These are phyloP conservation scores for Hermaeophaga mercurialis DNA, from an alignment of 2,888 invertebrate genomes.

Conservation along the genomic window DNA sequence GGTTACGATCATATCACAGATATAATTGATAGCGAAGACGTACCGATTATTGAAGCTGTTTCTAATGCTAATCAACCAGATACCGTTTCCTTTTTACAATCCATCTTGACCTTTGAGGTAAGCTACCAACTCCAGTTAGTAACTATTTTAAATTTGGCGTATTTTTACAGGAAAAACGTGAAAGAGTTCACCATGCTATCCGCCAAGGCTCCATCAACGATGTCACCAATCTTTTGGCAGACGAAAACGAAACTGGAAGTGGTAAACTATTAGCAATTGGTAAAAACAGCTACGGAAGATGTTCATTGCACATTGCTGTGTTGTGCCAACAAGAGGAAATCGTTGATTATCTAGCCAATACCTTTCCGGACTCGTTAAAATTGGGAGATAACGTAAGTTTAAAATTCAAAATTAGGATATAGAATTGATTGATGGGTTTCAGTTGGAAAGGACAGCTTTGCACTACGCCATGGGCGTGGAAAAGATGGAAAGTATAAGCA, in stretches of 20 bases:
- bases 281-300: slow-evolving; percentile 75
- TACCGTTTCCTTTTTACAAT: slow-evolving; percentile 72
- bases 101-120: slow-evolving; percentile 78
- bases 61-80: slow-evolving; percentile 70
- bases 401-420: too few relatives aligned
- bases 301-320: slow-evolving; percentile 85
- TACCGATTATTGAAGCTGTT: slow-evolving; percentile 72
- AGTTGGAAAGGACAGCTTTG: slow-evolving; percentile 86
- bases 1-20: slow-evolving; percentile 89
- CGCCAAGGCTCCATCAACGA: slow-evolving; percentile 66
- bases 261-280: slow-evolving; percentile 63
- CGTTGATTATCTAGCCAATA: slow-evolving; percentile 75
- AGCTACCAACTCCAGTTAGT: slow-evolving; percentile 24
- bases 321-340: slow-evolving; percentile 82
- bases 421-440: slow-evolving; percentile 27
- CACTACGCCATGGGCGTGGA: slow-evolving; percentile 92
- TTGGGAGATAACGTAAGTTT: slow-evolving; percentile 84
- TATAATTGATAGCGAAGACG: slow-evolving; percentile 73
- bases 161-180: slow-evolving; percentile 71
- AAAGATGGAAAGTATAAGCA: slow-evolving; percentile 79
- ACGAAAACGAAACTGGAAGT: slow-evolving; percentile 60
- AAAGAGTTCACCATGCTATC: slow-evolving; percentile 76
- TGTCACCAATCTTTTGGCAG: slow-evolving; percentile 63
- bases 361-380: slow-evolving; percentile 73
- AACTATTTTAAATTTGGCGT: background rate